Base-by-base conservation (phyloP, 2,888 invertebrate species). In the Acleris emargana region DNA sequence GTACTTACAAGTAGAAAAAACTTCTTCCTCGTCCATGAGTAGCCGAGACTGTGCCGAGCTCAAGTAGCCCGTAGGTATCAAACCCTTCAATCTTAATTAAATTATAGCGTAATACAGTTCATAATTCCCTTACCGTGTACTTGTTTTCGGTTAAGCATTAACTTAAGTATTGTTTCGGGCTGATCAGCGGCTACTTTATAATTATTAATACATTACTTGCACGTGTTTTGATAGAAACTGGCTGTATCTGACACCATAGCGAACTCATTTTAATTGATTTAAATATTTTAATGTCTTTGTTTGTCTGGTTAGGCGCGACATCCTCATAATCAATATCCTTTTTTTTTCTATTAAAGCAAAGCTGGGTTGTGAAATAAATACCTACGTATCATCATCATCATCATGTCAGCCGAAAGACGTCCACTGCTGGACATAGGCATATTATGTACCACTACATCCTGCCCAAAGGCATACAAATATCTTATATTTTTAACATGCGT, bases 201-300 rank as follows among this genome's bases (percentile, higher is more conserved):
- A 66, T 66, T 66, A 66, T 61, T 66, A 57, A 66, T 57, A 61
- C 57, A 66, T 66, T 61, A 66, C 54, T 25, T 64, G 61, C 61
- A 47, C 61, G 60, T 66, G 66, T 66, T 66, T 61, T 38, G 57
- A 61, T 57, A 57, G 60, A 11, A 28, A 28, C 49, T 17, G 55
- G 18, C 32, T 3, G 18, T 32, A 13, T 45, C 9, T 61, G 45
- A 66, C 61, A 66, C 66, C 45, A 57, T n/a, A 22, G 20, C 49
- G 50, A 25, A 25, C 20, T 28, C 6, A n/a, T 32, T n/a, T 52
- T 7, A 6, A 51, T 52, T 43, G 43, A n/a, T 43, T 43, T 43
- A 7, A n/a, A 45, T n/a, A 43, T 45, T 45, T n/a, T 9, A 3
- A 32, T 32, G 9, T 0, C 9, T 32, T 32, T 2, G 3, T 3